Evolutionary conservation across 2,113 vertebrate species (phyloP).

Genomic region (Hepsetus odoe): DNA sequence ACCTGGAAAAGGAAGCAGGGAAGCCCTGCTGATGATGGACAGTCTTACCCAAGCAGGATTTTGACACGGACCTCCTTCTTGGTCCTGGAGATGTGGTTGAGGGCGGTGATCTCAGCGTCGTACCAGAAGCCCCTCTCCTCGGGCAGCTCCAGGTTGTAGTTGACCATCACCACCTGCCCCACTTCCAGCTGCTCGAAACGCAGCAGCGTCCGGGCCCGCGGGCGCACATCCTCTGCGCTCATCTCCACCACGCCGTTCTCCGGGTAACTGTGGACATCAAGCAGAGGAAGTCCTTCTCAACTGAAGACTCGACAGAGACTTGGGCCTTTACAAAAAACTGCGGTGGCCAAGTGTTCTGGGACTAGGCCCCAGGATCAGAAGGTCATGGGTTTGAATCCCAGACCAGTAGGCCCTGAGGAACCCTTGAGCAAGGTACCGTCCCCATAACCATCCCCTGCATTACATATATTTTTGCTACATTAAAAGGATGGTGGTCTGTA

Average conservation of each 20-base stretch:
- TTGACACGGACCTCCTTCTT: conserved; percentile 94
- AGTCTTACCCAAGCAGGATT: conserved; percentile 91
- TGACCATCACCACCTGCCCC: conserved; percentile 90
- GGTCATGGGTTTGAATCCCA: no score
- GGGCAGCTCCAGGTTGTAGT: conserved; percentile 94
- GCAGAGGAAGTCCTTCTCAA: neutral
- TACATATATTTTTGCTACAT: no score
- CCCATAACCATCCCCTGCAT: no score
- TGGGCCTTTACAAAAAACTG: no score
- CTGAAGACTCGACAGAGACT: no score
- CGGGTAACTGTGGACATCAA: conserved; percentile 81
- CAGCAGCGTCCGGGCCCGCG: conserved; percentile 86
- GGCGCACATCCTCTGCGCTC: conserved; percentile 82
- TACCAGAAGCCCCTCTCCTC: conserved; percentile 98
- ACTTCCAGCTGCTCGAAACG: conserved; percentile 87
- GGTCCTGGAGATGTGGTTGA: conserved; percentile 91
- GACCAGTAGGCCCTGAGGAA: no score
- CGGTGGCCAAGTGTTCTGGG: no score
- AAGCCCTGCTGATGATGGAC: no score
- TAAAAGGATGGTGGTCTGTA: no score
- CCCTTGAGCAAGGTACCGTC: no score
- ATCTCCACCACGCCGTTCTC: conserved; percentile 94
- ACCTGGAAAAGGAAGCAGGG: no score
- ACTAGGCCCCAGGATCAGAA: no score
- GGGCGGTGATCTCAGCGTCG: conserved; percentile 86